These are phyloP conservation scores for Imbricaverruca yamaguchii DNA, from an alignment of 2,888 invertebrate species.

Conservation along the genomic window DNA sequence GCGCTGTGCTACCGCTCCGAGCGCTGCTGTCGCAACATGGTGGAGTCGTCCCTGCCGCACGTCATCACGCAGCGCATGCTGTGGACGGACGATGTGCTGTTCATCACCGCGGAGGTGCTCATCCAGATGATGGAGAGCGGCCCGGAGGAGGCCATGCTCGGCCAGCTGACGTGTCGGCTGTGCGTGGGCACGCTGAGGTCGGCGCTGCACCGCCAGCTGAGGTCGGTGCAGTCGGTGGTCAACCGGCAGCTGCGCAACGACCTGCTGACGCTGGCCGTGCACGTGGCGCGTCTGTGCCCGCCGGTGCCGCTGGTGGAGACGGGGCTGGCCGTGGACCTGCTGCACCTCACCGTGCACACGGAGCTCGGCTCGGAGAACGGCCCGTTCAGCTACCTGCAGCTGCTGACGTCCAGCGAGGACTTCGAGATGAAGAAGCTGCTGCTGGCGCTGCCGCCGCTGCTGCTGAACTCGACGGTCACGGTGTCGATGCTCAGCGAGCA, in stretches of 20 bases:
- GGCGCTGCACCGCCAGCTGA: constrained; percentile 11
- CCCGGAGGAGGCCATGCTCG: not conserved
- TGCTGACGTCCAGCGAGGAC: constrained; percentile 7
- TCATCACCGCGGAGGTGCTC: not conserved
- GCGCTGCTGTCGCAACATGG: constrained; percentile 8
- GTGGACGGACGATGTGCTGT: constrained; percentile 15
- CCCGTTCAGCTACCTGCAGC: constrained; percentile 10
- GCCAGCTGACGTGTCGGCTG: not conserved
- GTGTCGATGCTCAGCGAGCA: not conserved
- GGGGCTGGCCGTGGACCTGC: not conserved
- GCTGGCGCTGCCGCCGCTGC: constrained; percentile 15
- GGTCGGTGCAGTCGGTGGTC: constrained; percentile 4
- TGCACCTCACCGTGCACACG: not conserved
- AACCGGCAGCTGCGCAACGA: constrained; percentile 19
- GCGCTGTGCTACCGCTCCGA: constrained; percentile 12
- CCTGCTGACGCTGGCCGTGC: constrained; percentile 10
- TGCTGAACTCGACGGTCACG: not conserved
- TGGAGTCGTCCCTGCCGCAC: not conserved
- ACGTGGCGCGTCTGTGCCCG: constrained; percentile 5
- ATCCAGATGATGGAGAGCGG: constrained; percentile 1
- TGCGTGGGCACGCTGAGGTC: not conserved
- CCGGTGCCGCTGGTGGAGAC: constrained; percentile 16
- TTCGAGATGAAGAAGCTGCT: constrained; percentile 19
- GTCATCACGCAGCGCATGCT: constrained; percentile 17
- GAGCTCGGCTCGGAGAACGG: not conserved